Evolutionary conservation across 2,113 vertebrate genomes (phyloP).

Genomic region (Axis porcinus): DNA sequence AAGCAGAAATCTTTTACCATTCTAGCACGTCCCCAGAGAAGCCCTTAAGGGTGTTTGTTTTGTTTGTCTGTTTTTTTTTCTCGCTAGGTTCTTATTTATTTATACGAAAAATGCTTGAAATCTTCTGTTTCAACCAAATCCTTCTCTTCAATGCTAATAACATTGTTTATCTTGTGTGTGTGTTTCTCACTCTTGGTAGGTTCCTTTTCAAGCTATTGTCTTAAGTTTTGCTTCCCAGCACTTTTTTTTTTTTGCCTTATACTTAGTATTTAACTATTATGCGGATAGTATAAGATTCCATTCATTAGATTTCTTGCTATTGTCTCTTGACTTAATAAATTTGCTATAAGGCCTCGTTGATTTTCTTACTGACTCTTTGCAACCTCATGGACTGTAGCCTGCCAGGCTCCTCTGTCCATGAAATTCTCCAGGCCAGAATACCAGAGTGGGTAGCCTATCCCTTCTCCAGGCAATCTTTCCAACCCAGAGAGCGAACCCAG

Average conservation of each 20-base stretch:
- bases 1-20: background rate
- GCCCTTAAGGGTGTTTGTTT: conserved; percentile 3
- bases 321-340: background rate
- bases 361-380: background rate
- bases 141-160: conserved; percentile 9
- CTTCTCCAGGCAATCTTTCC: background rate
- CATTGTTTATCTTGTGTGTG: background rate
- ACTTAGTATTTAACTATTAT: background rate
- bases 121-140: conserved; percentile 47
- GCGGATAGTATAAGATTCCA: background rate
- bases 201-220: conserved; percentile 1
- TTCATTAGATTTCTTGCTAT: background rate
- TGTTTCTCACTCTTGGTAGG: background rate
- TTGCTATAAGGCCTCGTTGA: background rate
- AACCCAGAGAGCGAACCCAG: background rate
- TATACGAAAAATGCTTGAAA: conserved; percentile 20
- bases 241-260: background rate
- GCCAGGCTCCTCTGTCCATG: background rate
- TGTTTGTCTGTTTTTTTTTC: background rate
- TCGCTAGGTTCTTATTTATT: background rate
- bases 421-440: background rate
- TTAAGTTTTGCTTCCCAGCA: conserved; percentile 51
- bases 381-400: background rate
- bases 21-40: background rate
- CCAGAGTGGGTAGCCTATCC: background rate